Conservation (phyloP, 2,888 invertebrate genomes). For the Frankliniella fusca region DNA sequence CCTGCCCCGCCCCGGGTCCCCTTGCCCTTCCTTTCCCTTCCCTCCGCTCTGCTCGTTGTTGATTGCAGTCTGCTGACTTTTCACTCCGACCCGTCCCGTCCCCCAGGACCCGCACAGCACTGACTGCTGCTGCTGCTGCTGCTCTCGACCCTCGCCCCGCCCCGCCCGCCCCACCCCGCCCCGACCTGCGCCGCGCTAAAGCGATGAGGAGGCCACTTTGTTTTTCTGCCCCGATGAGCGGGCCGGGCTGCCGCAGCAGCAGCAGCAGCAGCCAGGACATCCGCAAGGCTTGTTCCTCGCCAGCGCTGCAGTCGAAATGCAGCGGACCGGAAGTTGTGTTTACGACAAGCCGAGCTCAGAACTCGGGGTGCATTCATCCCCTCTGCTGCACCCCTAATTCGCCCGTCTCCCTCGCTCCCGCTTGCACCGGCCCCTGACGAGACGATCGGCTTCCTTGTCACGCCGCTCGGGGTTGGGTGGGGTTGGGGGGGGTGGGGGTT, state of each 20-base stretch:
- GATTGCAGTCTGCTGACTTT: conserved; percentile 11
- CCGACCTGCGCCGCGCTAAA: background rate
- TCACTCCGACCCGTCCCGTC: background rate
- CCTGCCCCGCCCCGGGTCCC: background rate
- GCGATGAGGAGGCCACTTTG: background rate
- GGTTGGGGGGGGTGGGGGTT: background rate
- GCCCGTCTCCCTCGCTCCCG: background rate
- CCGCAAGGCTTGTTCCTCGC: background rate
- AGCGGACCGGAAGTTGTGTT: conserved; percentile 19
- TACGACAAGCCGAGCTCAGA: background rate
- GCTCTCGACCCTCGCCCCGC: background rate
- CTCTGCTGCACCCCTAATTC: too few relatives aligned
- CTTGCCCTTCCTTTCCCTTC: background rate
- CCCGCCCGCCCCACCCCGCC: background rate
- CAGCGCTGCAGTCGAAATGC: background rate
- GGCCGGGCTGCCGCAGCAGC: background rate
- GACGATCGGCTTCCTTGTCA: background rate
- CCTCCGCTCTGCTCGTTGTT: background rate
- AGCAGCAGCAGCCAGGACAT: background rate
- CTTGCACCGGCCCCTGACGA: background rate
- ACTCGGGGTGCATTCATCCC: conserved; percentile 27
- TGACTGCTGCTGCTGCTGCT: background rate
- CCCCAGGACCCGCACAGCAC: too few relatives aligned
- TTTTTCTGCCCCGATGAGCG: conserved; percentile 12
- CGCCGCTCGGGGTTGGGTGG: background rate